Conservation (phyloP, 2,888 invertebrate species). For the Cryptus armator region DNA sequence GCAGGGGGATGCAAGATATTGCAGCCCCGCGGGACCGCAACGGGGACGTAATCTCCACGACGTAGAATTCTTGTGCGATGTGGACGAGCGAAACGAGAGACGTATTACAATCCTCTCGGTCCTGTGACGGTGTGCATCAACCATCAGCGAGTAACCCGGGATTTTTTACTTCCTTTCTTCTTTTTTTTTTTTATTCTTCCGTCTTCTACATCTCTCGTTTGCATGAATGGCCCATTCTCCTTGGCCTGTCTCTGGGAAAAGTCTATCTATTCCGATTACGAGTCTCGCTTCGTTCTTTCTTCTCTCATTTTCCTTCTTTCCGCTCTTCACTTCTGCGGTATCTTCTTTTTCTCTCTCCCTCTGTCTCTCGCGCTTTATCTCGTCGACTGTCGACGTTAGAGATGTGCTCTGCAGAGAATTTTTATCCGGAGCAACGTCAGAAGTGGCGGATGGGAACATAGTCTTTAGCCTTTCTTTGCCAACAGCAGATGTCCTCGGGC, state of each 20-base stretch:
- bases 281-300: conserved; percentile 63
- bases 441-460: neutral
- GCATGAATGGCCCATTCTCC: conserved; percentile 84
- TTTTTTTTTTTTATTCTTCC: conserved; percentile 49
- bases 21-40: conserved; percentile 84
- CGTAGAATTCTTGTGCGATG: conserved; percentile 71
- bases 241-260: conserved; percentile 83
- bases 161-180: conserved; percentile 47
- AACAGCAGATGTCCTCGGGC: conserved; percentile 18
- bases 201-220: conserved; percentile 72
- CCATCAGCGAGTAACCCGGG: conserved; percentile 79
- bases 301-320: conserved; percentile 54
- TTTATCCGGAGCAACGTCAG: neutral
- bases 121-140: conserved; percentile 73
- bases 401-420: neutral
- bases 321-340: conserved; percentile 66
- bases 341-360: conserved; percentile 33
- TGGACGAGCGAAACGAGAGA: conserved; percentile 75
- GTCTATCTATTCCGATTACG: conserved; percentile 72
- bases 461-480: neutral
- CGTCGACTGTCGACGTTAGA: conserved; percentile 67
- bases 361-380: conserved; percentile 64
- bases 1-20: conserved; percentile 85
- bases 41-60: conserved; percentile 84
- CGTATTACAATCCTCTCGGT: conserved; percentile 83